Evolutionary conservation across 2,113 vertebrate genomes (phyloP).

Genomic region (Coptodon bakossiorum): DNA sequence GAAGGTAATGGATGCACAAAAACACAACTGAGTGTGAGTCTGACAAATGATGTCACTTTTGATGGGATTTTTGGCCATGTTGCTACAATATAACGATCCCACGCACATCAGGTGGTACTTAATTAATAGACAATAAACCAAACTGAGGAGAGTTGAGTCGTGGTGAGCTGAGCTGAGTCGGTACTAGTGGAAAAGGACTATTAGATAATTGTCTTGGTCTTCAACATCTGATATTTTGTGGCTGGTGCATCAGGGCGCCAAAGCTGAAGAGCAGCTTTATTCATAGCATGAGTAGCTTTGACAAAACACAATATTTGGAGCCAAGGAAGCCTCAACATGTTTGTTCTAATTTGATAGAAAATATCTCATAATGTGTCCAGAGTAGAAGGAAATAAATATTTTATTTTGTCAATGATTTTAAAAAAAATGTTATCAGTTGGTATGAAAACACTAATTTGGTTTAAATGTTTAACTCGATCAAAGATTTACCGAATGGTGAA

Average conservation of each 20-base stretch:
- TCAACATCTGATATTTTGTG: background rate
- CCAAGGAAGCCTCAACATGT: background rate
- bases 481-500: background rate
- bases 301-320: background rate
- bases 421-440: background rate
- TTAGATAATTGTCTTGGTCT: background rate
- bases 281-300: background rate
- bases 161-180: too few relatives aligned
- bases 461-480: background rate
- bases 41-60: background rate
- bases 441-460: background rate
- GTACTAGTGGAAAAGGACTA: background rate
- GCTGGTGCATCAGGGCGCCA: background rate
- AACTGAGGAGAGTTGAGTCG: too few relatives aligned
- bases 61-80: background rate
- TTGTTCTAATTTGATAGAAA: background rate
- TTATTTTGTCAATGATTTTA: background rate
- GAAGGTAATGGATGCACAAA: rapidly evolving
- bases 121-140: too few relatives aligned
- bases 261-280: background rate
- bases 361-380: background rate
- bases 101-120: too few relatives aligned
- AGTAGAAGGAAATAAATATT: background rate
- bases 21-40: background rate
- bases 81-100: background rate